These are phyloP conservation scores for Cerceris ruficornis DNA, from an alignment of 2,888 invertebrate species.

Conservation along the genomic window DNA sequence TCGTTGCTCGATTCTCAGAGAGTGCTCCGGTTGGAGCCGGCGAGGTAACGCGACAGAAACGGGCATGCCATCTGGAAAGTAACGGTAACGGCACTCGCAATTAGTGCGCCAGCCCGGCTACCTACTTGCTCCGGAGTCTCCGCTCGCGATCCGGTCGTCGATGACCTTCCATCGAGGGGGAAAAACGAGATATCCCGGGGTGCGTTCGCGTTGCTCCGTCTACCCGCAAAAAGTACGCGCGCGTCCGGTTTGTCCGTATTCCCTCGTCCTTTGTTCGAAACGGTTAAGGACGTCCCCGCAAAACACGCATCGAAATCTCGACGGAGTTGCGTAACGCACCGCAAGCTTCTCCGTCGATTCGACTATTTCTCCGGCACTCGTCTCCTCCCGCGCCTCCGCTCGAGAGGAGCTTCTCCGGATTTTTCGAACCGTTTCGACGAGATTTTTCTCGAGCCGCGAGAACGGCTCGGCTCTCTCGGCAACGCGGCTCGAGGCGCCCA, in stretches of 20 bases:
- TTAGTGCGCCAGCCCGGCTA: conserved; percentile 67
- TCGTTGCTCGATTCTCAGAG: conserved; percentile 25
- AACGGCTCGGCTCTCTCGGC: conserved; percentile 6
- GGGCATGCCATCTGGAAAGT: conserved; percentile 76
- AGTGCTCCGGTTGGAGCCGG: conserved; percentile 50
- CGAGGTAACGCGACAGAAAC: conserved; percentile 69
- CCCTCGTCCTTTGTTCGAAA: conserved; percentile 33
- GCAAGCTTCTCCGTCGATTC: no score
- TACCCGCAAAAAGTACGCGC: conserved; percentile 37
- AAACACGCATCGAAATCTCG: neutral
- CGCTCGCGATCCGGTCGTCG: conserved; percentile 62
- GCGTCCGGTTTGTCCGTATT: conserved; percentile 39
- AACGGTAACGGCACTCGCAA: conserved; percentile 75
- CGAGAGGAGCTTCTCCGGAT: neutral
- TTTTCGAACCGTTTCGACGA: conserved; percentile 13
- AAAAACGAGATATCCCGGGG: conserved; percentile 65
- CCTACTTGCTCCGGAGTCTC: conserved; percentile 46
- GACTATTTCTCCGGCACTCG: no score
- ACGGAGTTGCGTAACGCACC: neutral
- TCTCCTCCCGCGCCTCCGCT: no score
- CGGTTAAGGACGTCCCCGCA: conserved; percentile 20
- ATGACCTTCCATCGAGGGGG: conserved; percentile 69
- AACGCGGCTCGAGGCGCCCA: conserved; percentile 50
- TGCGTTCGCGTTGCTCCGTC: conserved; percentile 38
- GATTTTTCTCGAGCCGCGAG: conserved; percentile 36